Base-by-base conservation (phyloP, 2,113 vertebrate genomes). In the Cheilinus undulatus region DNA sequence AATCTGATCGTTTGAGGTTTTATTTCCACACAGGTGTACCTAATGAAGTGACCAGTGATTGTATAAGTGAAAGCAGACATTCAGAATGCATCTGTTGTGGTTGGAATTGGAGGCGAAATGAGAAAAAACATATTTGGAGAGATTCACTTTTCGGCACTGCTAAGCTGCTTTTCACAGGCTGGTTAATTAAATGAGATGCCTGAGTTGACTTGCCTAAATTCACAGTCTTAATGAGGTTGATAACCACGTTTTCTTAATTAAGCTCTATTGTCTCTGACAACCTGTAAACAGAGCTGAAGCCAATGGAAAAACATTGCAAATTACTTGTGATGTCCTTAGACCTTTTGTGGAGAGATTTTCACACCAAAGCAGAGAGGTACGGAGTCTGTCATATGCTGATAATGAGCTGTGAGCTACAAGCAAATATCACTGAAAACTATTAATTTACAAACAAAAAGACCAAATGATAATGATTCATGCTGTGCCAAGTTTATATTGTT, bases 121-220 rank as follows among this genome's bases (percentile, higher is more conserved):
- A 13, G 8, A 4, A 26, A 28, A 24, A 42, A 54, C n/a, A 48
- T 11, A 34, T 34, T 34, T 34, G 32, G 32, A 34, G 1, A 58
- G 43, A 71, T 58, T 76, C 12, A 3, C 27, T 74, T 70, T 68
- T 75, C 2, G 2, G 30, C 19, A 11, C 48, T 30, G 24, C 63
- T 82, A 76, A 76, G 69, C 53, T 23, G 63, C 69, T 84, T 87
- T 84, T 43, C 64, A 72, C 78, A 73, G 36, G 63, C 54, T 78
- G 67, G 65, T 84, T 89, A 85, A 86, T 87, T 87, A 80, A 90
- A 87, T 63, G 56, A 86, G 80, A 84, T 73, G 86, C 73, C 79
- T 70, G 61, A 70, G 68, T 62, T 45, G 71, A 80, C 80, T 82
- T 75, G 63, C 52, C 57, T 59, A 77, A 72, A 85, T 69, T 80